phyloP scores from a whole-genome alignment of 2,888 invertebrate genomes.

The Carterocephalus palaemon region DNA sequence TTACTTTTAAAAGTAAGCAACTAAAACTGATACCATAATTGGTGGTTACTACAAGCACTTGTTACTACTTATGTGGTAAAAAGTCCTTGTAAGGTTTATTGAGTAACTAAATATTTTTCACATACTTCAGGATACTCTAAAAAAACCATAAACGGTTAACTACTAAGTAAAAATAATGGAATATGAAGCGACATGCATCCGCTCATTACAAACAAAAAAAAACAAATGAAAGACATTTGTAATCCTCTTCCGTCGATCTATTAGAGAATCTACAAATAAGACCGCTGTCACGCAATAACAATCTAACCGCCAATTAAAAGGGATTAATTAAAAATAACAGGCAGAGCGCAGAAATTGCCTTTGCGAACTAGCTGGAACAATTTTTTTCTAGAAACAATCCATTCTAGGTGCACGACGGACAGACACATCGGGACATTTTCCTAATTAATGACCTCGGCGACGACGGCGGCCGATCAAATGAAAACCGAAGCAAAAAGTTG shows the following conservation, averaged over 20 bases:
- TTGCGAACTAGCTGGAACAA: slow-evolving; percentile 19
- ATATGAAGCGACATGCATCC: too few species aligned
- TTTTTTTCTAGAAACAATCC: slow-evolving; percentile 21
- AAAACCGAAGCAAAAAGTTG: slow-evolving; percentile 54
- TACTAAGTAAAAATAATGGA: too few species aligned
- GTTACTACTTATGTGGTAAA: too few species aligned
- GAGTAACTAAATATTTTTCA: too few species aligned
- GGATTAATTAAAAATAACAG: slow-evolving; percentile 26
- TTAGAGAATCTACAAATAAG: slow-evolving; percentile 12
- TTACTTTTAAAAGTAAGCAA: too few species aligned
- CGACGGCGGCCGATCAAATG: slow-evolving; percentile 52
- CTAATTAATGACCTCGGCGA: slow-evolving; percentile 66
- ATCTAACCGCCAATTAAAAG: slow-evolving; percentile 24
- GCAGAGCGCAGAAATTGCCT: slow-evolving; percentile 22
- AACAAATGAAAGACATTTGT: not conserved
- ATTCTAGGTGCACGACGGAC: slow-evolving; percentile 18
- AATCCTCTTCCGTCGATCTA: slow-evolving; percentile 3
- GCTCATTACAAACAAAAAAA: too few species aligned
- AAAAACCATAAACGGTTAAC: too few species aligned
- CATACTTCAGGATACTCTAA: too few species aligned
- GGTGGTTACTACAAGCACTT: too few species aligned
- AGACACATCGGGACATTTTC: slow-evolving; percentile 43
- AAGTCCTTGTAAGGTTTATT: too few species aligned
- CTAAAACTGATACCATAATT: too few species aligned
- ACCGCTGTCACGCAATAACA: slow-evolving; percentile 20